phyloP scores from a whole-genome alignment of 2,797 vertebrate species.

The Muscicapa comitata region DNA sequence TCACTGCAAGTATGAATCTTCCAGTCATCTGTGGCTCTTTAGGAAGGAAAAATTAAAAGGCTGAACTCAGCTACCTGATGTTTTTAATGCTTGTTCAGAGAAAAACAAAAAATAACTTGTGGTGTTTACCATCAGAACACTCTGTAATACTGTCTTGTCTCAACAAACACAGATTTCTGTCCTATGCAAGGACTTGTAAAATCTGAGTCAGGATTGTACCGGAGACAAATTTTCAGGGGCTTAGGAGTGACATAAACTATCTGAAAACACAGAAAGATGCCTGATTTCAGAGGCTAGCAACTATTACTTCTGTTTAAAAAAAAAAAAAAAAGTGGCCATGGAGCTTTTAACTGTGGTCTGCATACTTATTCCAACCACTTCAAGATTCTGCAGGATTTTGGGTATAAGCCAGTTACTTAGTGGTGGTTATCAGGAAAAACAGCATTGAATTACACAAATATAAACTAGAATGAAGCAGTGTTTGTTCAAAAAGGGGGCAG shows the following conservation, averaged over 20 bases:
- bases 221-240: background rate
- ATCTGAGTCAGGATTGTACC: background rate
- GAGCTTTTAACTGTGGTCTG: background rate
- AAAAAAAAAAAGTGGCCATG: too few relatives aligned
- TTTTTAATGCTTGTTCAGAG: background rate
- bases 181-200: background rate
- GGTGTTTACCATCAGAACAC: background rate
- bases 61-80: background rate
- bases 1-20: background rate
- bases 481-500: background rate
- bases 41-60: background rate
- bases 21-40: background rate
- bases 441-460: background rate
- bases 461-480: background rate
- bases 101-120: background rate
- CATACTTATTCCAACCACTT: background rate
- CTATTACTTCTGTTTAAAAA: background rate
- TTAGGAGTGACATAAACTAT: background rate
- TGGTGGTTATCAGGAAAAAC: background rate
- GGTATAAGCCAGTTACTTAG: background rate
- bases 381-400: background rate
- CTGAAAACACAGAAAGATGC: background rate
- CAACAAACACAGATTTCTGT: background rate
- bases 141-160: background rate
- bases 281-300: background rate